Conservation (phyloP, 1,140 invertebrate species). For the Aphelenchoides fujianensis region DNA sequence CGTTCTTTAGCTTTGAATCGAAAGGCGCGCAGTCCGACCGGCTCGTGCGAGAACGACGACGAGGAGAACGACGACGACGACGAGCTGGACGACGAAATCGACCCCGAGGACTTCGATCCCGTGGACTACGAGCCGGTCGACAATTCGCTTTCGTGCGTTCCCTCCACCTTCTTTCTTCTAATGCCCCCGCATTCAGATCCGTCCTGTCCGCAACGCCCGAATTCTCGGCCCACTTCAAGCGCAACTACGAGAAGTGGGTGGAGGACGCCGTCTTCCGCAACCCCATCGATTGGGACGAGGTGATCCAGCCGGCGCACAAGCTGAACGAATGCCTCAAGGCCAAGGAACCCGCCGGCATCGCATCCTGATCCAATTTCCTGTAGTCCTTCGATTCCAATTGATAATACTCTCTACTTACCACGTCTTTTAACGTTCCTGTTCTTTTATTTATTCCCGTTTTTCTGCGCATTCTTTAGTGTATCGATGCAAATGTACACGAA, state of each 20-base stretch:
- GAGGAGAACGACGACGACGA: not conserved
- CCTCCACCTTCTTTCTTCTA: slow-evolving; percentile 64
- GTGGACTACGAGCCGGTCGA: slow-evolving; percentile 21
- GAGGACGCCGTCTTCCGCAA: slow-evolving; percentile 91
- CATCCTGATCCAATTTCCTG: too few species aligned
- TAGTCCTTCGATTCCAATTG: too few species aligned
- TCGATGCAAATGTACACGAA: too few species aligned
- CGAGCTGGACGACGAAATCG: slow-evolving; percentile 1
- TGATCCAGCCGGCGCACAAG: slow-evolving; percentile 4
- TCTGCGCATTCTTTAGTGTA: too few species aligned
- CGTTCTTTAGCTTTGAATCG: too few species aligned
- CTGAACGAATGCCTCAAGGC: not conserved
- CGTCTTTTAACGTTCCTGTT: too few species aligned
- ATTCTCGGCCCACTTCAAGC: slow-evolving; percentile 81
- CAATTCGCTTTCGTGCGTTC: too few species aligned
- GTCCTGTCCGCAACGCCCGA: slow-evolving; percentile 72
- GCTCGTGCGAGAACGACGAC: not conserved
- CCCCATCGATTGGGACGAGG: slow-evolving; percentile 69
- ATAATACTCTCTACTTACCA: too few species aligned
- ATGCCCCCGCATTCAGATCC: slow-evolving; percentile 77
- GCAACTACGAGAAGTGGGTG: slow-evolving; percentile 91
- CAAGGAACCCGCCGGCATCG: not conserved
- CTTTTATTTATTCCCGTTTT: too few species aligned
- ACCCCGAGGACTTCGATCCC: not conserved
- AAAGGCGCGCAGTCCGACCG: not conserved